phyloP scores from a whole-genome alignment of 2,888 invertebrate genomes.

The Anagyrus pseudococci region DNA sequence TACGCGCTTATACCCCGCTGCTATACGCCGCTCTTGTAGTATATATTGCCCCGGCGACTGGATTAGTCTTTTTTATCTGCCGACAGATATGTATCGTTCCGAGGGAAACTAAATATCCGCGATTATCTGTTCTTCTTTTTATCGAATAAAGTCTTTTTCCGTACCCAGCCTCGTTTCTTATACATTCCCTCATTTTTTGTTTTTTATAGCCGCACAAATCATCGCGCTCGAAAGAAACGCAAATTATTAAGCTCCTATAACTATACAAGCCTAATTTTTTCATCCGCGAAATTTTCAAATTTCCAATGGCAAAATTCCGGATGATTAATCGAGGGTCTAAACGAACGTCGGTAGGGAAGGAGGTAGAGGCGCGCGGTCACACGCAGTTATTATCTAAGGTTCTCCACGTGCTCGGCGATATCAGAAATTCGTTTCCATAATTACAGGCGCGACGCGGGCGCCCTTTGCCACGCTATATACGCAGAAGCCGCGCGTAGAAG shows the following conservation, averaged over 20 bases:
- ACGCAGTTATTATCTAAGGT: background rate
- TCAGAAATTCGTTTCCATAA: constrained; percentile 33
- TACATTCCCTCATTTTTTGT: too few relatives aligned
- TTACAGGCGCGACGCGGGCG: too few relatives aligned
- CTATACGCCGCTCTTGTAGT: too few relatives aligned
- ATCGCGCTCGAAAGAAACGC: background rate
- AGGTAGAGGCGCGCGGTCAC: background rate
- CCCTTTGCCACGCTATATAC: constrained; percentile 9
- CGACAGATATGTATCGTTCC: too few relatives aligned
- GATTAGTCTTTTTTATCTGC: too few relatives aligned
- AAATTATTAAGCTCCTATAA: background rate
- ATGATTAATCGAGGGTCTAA: background rate
- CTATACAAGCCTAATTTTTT: background rate
- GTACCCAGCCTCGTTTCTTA: too few relatives aligned
- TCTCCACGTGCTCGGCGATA: constrained; percentile 18
- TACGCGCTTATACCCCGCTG: too few relatives aligned
- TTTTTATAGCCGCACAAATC: background rate
- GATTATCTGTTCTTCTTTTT: too few relatives aligned
- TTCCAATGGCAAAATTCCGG: background rate
- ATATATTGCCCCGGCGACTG: too few relatives aligned
- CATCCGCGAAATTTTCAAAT: background rate
- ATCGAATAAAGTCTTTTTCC: too few relatives aligned
- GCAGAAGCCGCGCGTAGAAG: constrained; percentile 8
- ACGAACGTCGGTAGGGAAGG: background rate
- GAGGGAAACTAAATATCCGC: too few relatives aligned